Conservation (phyloP, 2,888 invertebrate species). For the Cheilosia vulpina region DNA sequence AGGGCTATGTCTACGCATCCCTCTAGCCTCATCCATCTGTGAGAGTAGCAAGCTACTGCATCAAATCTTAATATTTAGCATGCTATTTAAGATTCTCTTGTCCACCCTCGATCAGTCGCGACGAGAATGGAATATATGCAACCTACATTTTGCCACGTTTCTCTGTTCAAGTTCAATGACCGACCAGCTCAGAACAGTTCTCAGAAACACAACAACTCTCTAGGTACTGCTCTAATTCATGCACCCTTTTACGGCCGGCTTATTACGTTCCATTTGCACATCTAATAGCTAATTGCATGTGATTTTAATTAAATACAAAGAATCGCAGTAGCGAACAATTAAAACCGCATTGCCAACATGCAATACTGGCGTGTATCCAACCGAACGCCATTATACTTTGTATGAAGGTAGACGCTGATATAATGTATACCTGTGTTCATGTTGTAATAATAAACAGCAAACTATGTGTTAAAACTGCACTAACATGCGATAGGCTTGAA, state of each 20-base stretch:
- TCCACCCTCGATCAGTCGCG: too few relatives aligned
- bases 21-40: too few relatives aligned
- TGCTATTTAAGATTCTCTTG: too few relatives aligned
- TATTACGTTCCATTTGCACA: conserved; percentile 28
- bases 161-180: conserved; percentile 21
- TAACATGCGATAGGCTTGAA: conserved; percentile 52
- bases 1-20: too few relatives aligned
- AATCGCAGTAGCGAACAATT: conserved; percentile 67
- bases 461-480: conserved; percentile 48
- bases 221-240: conserved; percentile 11
- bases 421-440: neutral
- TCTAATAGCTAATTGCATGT: conserved; percentile 56
- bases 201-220: neutral
- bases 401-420: neutral
- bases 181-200: neutral
- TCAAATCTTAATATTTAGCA: too few relatives aligned
- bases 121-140: too few relatives aligned
- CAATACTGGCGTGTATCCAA: conserved; percentile 9
- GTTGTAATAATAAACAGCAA: conserved; percentile 10
- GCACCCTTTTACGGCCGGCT: conserved; percentile 14
- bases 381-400: conserved; percentile 7
- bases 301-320: conserved; percentile 52
- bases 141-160: too few relatives aligned
- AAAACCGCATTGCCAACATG: conserved; percentile 56
- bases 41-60: too few relatives aligned